Base-by-base conservation (phyloP, 2,797 vertebrate species). In the Arrhamphus sclerolepis region DNA sequence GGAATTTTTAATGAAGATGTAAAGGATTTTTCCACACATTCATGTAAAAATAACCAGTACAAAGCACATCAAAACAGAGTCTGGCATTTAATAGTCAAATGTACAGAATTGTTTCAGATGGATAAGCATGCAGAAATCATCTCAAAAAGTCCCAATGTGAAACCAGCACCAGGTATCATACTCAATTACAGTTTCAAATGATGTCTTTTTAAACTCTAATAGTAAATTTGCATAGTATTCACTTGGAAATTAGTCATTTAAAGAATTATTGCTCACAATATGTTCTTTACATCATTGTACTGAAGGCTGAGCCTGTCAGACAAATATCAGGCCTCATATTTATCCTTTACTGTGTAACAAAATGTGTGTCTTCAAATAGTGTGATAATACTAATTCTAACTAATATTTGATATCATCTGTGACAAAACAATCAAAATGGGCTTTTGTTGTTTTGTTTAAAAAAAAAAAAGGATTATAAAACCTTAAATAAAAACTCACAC, bases 101-200 rank as follows among this genome's bases (percentile, higher is more conserved):
- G 91, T 80, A 89, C 87, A 90, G 86, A 91, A 88, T 81, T 78
- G 63, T 84, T 87, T 86, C 80, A 92, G 82, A 83, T 89, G 85
- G 86, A 90, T 82, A 91, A 87, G 93, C 93, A 94, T 93, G 94
- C 89, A 90, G 80, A 82, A 59, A 50, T 64, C 26, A 74, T 56
- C 80, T 83, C 2, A 38, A 38, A 38, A 88, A 73, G 70, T 91
- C 86, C 83, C 78, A 82, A n/a, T 80, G 87, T 90, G 91, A 89
- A 92, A 89, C 92, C 92, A 93, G 89, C 93, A 93, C 91, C 86
- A 91, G 90, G 89, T 89, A 84, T 87, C 84, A 89, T 63, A 87
- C 72, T 81, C 66, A 60, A 79, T 50, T 82, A 81, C 51, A 82
- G 14, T 59, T 80, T 81, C 47, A 72, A 77, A 80, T 72, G 22